Percentiles rank a stretch among this genome's conserved stretches.
phyloP scores from a whole-genome alignment of 2,888 invertebrate species.

The Diadromus collaris region DNA sequence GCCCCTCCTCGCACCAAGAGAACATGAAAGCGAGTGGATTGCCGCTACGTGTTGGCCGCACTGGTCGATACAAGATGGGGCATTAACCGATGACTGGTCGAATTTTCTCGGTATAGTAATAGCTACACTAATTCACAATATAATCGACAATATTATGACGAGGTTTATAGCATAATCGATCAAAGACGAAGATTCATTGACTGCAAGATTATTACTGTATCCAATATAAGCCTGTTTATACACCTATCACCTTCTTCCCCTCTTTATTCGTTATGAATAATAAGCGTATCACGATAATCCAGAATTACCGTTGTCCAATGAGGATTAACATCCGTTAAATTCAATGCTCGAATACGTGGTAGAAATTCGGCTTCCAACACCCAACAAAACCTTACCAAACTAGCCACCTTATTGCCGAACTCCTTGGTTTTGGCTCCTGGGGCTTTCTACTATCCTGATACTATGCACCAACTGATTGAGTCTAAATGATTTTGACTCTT shows the following conservation, averaged over 20 bases:
- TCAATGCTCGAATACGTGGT: not conserved
- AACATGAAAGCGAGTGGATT: slow-evolving; percentile 58
- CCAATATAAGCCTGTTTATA: not conserved
- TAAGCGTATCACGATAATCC: slow-evolving; percentile 11
- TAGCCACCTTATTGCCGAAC: slow-evolving; percentile 54
- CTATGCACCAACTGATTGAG: slow-evolving; percentile 75
- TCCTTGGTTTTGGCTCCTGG: slow-evolving; percentile 64
- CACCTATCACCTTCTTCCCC: not conserved
- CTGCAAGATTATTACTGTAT: not conserved
- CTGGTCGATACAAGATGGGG: slow-evolving; percentile 27
- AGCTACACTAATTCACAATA: not conserved
- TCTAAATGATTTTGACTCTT: slow-evolving; percentile 75
- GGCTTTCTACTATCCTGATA: slow-evolving; percentile 71
- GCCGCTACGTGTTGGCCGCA: not conserved
- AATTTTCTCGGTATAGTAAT: not conserved
- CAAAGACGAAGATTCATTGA: not conserved
- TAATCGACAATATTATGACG: not conserved
- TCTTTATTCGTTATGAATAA: not conserved
- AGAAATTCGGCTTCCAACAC: slow-evolving; percentile 11
- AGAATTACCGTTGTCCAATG: not conserved
- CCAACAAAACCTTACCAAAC: slow-evolving; percentile 35
- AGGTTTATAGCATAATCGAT: too few species aligned
- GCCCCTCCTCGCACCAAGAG: slow-evolving; percentile 78
- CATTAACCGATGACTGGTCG: not conserved
- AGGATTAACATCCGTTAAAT: not conserved